Conservation (phyloP, 2,888 invertebrate genomes). For the Amitus sp. region DNA sequence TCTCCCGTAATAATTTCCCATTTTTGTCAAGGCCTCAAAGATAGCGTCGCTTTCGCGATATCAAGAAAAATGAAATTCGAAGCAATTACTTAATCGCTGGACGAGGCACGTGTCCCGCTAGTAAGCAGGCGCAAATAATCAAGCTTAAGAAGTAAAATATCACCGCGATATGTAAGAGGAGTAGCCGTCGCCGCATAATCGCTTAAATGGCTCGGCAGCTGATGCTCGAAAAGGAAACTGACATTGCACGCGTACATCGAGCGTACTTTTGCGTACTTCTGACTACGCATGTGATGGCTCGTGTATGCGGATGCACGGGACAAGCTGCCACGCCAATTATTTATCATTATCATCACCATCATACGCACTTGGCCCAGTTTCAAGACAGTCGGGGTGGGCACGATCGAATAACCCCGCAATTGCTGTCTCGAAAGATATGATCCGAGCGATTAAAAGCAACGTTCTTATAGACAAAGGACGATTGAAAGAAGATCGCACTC, state of each 20-base stretch:
- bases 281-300: slow-evolving; percentile 6
- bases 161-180: slow-evolving; percentile 23
- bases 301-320: slow-evolving; percentile 13
- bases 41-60: background rate
- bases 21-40: too few species aligned
- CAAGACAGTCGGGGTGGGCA: slow-evolving; percentile 16
- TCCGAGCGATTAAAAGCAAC: slow-evolving; percentile 23
- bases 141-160: slow-evolving; percentile 45
- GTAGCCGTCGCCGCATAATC: slow-evolving; percentile 20
- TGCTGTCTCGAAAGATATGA: slow-evolving; percentile 19
- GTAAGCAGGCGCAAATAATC: slow-evolving; percentile 46
- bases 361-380: slow-evolving; percentile 53
- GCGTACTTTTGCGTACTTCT: slow-evolving; percentile 25
- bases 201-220: slow-evolving; percentile 50
- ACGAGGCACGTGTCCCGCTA: slow-evolving; percentile 25
- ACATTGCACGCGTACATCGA: slow-evolving; percentile 17
- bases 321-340: slow-evolving; percentile 43
- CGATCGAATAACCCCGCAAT: slow-evolving; percentile 25
- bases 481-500: too few species aligned
- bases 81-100: slow-evolving; percentile 22
- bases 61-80: slow-evolving; percentile 11
- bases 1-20: too few species aligned
- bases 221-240: slow-evolving; percentile 30
- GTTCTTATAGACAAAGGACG: too few species aligned
- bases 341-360: slow-evolving; percentile 51